Evolutionary conservation across 2,797 vertebrate genomes (phyloP), one percentile per base, ranked within the genome.

Genomic region (Hipposideros larvatus): DNA sequence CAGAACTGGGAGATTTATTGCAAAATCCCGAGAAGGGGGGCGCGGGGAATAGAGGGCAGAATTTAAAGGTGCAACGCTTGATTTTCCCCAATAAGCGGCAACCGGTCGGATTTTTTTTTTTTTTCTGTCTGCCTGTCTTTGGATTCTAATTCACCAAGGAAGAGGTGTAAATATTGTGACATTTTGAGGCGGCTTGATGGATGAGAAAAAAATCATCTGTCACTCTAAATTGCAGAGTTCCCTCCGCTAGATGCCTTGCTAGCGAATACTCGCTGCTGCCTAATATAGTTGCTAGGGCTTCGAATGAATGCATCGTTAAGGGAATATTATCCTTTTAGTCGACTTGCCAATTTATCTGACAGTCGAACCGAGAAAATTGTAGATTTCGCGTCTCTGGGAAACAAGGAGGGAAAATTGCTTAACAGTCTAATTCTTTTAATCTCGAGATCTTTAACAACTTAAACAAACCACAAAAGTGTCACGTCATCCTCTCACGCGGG

Each of bases 151-250:
- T 97, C 96, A 94, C 95, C 84, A 68, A 83, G 85, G 80, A 97
- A 97, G 95, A 97, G 95, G 97, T 98, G 97, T 98, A 98, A 98
- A 98, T 98, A 98, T 98, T 98, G 96, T 98, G 97, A 98, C 97
- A 96, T 96, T 97, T 95, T 77, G 95, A 91, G 71, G 83, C 89
- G 59, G 83, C 83, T 84, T 97, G 98, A 98, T 95, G 92, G 97
- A 97, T 96, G 82, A 91, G 94, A 26, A 89, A 87, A 92, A 91
- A 97, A 95, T 91, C 79, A 96, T 95, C 95, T 94, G 97, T 97
- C 97, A 96, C 95, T 92, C 91, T 96, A 89, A 93, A 96, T 94
- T 94, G 90, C 93, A 88, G 93, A 96, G 85, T 97, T 94, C 74
- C 73, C 90, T 94, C 70, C 28, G 71, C 48, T 65, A 71, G 86